Evolutionary conservation across 2,113 vertebrate genomes (phyloP).

Genomic region (Pterocles gutturalis): DNA sequence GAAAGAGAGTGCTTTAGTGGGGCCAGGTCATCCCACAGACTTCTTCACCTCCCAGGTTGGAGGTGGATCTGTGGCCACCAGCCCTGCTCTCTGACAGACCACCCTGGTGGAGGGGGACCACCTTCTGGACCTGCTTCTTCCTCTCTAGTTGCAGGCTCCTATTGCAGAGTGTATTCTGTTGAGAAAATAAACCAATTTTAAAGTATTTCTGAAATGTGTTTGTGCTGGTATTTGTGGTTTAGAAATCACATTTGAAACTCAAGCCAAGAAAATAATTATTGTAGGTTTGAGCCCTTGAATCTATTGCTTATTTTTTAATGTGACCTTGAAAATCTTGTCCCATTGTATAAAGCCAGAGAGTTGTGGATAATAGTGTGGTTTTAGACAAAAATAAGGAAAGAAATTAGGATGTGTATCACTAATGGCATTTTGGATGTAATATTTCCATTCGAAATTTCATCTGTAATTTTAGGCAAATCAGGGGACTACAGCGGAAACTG

Average conservation of each 20-base stretch:
- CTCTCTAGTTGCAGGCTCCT: background rate
- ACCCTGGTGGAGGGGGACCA: background rate
- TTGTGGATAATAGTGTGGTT: background rate
- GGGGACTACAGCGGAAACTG: background rate
- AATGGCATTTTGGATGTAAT: background rate
- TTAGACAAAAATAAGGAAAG: background rate
- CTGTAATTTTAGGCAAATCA: background rate
- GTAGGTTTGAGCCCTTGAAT: background rate
- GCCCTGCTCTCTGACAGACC: background rate
- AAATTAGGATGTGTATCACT: background rate
- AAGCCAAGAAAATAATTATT: background rate
- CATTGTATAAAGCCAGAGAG: background rate
- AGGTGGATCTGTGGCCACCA: background rate
- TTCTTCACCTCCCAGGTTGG: background rate
- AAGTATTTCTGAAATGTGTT: background rate
- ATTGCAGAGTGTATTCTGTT: background rate
- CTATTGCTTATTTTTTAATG: background rate
- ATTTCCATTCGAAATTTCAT: conserved; percentile 21
- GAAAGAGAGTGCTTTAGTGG: background rate
- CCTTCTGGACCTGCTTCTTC: background rate
- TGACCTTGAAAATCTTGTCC: background rate
- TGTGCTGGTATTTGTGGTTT: background rate
- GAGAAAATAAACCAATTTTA: background rate
- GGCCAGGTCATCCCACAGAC: background rate
- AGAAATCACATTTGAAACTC: background rate